Percentiles rank a stretch among this genome's conserved stretches.
Evolutionary conservation across 1,140 invertebrate genomes (phyloP).

Genomic region (Babylonia areolata): DNA sequence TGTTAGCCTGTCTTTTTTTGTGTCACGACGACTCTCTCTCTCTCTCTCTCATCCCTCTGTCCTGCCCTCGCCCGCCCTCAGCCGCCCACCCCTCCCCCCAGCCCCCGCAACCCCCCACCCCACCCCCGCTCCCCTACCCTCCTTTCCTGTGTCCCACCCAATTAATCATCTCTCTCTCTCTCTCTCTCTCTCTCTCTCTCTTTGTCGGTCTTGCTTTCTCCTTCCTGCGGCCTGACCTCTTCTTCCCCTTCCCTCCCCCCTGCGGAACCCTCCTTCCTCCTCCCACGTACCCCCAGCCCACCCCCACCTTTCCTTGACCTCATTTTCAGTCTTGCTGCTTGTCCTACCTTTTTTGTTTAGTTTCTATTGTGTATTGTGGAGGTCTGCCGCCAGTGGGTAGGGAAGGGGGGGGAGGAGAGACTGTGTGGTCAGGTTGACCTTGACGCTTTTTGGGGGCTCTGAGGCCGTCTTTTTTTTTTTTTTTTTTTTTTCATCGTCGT

Average conservation of each 20-base stretch:
- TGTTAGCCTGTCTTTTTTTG: constrained; percentile 9
- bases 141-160: not conserved
- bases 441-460: not conserved
- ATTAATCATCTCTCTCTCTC: too few relatives aligned
- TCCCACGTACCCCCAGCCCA: too few relatives aligned
- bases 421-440: not conserved
- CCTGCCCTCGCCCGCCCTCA: not conserved
- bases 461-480: too few relatives aligned
- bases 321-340: too few relatives aligned
- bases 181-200: too few relatives aligned
- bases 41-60: not conserved
- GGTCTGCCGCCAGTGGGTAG: not conserved
- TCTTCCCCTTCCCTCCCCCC: too few relatives aligned
- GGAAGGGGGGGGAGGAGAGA: not conserved
- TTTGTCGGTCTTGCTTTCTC: too few relatives aligned
- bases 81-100: not conserved
- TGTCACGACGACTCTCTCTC: not conserved
- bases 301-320: too few relatives aligned
- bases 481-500: too few relatives aligned
- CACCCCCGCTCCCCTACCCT: not conserved
- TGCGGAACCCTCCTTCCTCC: too few relatives aligned
- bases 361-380: not conserved
- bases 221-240: too few relatives aligned
- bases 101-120: not conserved
- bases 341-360: too few relatives aligned